Evolutionary conservation across 2,797 vertebrate species (phyloP).

Genomic region (Masticophis lateralis): DNA sequence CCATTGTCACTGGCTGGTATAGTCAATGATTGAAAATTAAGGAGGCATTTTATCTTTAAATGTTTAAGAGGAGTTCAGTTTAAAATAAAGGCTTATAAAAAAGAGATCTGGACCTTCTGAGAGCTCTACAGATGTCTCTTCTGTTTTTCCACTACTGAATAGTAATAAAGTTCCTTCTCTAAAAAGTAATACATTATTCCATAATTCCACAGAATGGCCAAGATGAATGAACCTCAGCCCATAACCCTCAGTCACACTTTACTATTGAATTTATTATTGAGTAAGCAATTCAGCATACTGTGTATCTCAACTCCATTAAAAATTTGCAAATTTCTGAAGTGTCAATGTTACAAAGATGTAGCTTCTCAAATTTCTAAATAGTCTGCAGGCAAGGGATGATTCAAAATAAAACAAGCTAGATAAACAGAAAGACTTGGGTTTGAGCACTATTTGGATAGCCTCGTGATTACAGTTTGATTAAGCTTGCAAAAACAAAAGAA

Average conservation of each 20-base stretch:
- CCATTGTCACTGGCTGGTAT: background rate
- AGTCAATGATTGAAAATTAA: background rate
- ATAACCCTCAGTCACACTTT: background rate
- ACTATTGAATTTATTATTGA: background rate
- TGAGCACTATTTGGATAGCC: background rate
- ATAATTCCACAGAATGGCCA: background rate
- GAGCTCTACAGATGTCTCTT: background rate
- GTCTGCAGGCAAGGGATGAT: background rate
- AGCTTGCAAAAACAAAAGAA: background rate
- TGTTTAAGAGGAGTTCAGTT: background rate
- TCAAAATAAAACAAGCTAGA: background rate
- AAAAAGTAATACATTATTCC: background rate
- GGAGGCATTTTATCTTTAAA: background rate
- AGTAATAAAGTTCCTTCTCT: background rate
- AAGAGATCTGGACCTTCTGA: background rate
- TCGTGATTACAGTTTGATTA: background rate
- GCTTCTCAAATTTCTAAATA: background rate
- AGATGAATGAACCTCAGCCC: background rate
- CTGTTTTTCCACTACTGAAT: background rate
- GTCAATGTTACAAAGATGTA: background rate
- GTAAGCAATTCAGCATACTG: background rate
- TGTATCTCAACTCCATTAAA: background rate
- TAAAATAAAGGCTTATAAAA: background rate
- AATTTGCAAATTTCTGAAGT: background rate
- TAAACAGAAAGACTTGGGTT: background rate